Conservation (phyloP, 1,140 invertebrate species). For the Drosophila rufa region DNA sequence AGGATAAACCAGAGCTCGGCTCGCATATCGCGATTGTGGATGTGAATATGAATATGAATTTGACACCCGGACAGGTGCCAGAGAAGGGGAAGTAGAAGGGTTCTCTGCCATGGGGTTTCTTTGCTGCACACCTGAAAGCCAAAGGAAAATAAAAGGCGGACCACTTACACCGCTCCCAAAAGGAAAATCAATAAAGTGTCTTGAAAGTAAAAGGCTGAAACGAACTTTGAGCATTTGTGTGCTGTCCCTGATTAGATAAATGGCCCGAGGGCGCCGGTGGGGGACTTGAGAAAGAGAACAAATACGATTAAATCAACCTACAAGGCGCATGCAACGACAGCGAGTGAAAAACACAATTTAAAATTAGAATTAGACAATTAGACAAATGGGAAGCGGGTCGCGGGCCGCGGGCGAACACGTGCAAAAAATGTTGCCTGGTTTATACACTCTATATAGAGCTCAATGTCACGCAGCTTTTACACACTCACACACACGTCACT, state of each 20-base stretch:
- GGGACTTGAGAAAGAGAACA: constrained; percentile 13
- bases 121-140: constrained; percentile 46
- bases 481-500: constrained; percentile 17
- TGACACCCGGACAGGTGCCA: constrained; percentile 45
- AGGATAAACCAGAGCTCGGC: constrained; percentile 36
- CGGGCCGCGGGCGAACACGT: constrained; percentile 38
- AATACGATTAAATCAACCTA: constrained; percentile 56
- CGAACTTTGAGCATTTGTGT: constrained; percentile 62
- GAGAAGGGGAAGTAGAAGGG: neutral
- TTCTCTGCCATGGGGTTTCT: neutral
- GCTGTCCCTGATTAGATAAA: constrained; percentile 72
- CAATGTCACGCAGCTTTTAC: constrained; percentile 61
- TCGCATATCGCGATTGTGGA: constrained; percentile 47
- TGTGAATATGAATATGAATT: constrained; percentile 50
- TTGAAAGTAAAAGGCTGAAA: constrained; percentile 66
- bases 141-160: constrained; percentile 40
- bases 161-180: constrained; percentile 35
- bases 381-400: constrained; percentile 57
- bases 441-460: constrained; percentile 39
- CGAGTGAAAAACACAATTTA: constrained; percentile 55
- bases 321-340: constrained; percentile 24
- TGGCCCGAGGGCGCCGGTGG: constrained; percentile 3
- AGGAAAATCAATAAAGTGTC: constrained; percentile 73
- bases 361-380: constrained; percentile 79
- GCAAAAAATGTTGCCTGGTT: constrained; percentile 21